Evolutionary conservation across 2,888 invertebrate genomes (phyloP), one percentile per base, ranked within the genome.

Genomic region (Himalopsyche kuldschensis): DNA sequence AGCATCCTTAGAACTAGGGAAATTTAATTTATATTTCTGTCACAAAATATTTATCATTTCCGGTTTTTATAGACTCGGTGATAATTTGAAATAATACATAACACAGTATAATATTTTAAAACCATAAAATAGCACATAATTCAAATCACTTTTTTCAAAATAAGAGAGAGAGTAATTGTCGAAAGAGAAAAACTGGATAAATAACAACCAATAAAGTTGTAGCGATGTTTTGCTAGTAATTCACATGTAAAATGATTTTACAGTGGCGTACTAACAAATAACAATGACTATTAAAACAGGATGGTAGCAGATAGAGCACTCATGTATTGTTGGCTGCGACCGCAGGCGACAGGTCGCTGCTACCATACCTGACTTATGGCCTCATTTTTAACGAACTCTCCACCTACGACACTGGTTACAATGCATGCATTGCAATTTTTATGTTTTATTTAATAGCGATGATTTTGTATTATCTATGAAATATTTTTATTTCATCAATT

Each of bases 261-360:
- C 69, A 69, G 69, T 69, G 69, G 69, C 69, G 69, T 69, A 69
- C 55, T 24, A 20, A 55, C 69, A 41, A 41, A 41, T 69, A 69
- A 69, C 69, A 69, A 69, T 69, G 69, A 69, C 69, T 69, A 69
- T 69, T 69, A 69, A 69, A 69, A 69, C 69, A 69, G 69, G 69
- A 69, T 69, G 69, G 69, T 69, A 69, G 69, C 69, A 69, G 69
- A 69, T 69, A 69, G 27, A 69, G 69, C 69, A 69, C 69, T 69
- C 69, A 30, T 69, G 69, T 30, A 69, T 69, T 69, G 69, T 69
- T 69, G 69, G 69, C 15, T 30, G 15, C 69, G 48, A 75, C 85
- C 85, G 63, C 82, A 41, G 84, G 85, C 85, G 83, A 85, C 83
- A 69, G 75, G 78, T 76, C 69, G 48, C 82, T 35, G 85, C 85